Conservation (phyloP, 2,113 vertebrate genomes). For the Eublepharis macularius region DNA sequence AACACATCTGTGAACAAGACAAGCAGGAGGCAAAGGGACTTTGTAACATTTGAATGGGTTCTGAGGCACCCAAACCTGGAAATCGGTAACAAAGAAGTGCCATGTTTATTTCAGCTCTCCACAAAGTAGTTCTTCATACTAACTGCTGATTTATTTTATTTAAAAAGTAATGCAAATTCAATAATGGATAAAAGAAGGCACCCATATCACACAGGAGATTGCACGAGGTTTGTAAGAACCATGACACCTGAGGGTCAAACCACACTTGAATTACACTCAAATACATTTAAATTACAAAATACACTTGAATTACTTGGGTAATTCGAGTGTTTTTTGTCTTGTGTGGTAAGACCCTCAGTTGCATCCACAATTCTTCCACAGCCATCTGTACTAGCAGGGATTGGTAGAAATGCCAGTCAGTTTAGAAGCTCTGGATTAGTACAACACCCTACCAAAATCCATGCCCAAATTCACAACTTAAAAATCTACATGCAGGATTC, state of each 20-base stretch:
- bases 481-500: background rate
- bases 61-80: too few relatives aligned
- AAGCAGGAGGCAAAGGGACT: too few relatives aligned
- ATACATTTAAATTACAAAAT: too few relatives aligned
- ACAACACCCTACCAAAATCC: background rate
- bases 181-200: background rate
- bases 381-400: background rate
- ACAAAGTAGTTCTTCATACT: background rate
- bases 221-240: background rate
- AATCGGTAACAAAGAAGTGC: background rate
- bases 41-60: too few relatives aligned
- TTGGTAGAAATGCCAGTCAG: background rate
- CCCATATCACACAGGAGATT: background rate
- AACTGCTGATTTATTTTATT: background rate
- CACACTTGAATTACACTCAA: too few relatives aligned
- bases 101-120: background rate
- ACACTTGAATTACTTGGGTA: too few relatives aligned
- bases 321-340: too few relatives aligned
- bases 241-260: too few relatives aligned
- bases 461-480: too few relatives aligned
- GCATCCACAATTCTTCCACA: background rate
- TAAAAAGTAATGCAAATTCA: background rate
- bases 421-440: background rate
- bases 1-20: too few relatives aligned
- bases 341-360: too few relatives aligned